These are phyloP conservation scores for Mesocentrotus franciscanus DNA, from an alignment of 53 echinoderm and acorn worm genomes.

Conservation along the genomic window DNA sequence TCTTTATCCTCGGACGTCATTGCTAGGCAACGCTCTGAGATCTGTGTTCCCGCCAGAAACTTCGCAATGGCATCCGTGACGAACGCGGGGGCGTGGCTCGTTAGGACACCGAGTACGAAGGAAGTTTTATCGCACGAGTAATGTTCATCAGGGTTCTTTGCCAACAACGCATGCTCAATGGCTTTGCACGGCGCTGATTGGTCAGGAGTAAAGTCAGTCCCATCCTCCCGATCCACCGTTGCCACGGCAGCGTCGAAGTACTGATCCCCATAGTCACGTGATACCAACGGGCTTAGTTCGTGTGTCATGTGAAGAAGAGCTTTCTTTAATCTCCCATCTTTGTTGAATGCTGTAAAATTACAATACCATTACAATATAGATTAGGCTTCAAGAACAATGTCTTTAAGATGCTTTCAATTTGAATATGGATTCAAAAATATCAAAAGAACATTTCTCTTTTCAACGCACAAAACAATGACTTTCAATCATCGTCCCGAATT, in stretches of 20 bases:
- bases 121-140: constrained; percentile 76
- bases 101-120: not conserved
- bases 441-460: too few species aligned
- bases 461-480: too few species aligned
- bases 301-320: constrained; percentile 54
- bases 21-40: constrained; percentile 49
- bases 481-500: too few species aligned
- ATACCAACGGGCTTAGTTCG: constrained; percentile 50
- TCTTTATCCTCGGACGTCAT: not conserved
- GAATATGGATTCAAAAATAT: too few species aligned
- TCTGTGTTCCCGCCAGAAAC: constrained; percentile 54
- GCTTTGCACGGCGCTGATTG: constrained; percentile 75
- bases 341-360: constrained; percentile 39
- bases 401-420: too few species aligned
- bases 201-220: constrained; percentile 66
- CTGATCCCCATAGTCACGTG: constrained; percentile 61
- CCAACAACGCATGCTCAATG: constrained; percentile 87
- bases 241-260: constrained; percentile 53
- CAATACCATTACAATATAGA: too few species aligned
- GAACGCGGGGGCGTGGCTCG: constrained; percentile 54
- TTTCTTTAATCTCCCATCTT: constrained; percentile 60
- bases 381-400: too few species aligned
- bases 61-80: constrained; percentile 56
- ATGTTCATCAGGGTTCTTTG: constrained; percentile 80
- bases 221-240: constrained; percentile 59